Evolutionary conservation across 2,888 invertebrate species (phyloP).

Genomic region (Ferrisia virgata): DNA sequence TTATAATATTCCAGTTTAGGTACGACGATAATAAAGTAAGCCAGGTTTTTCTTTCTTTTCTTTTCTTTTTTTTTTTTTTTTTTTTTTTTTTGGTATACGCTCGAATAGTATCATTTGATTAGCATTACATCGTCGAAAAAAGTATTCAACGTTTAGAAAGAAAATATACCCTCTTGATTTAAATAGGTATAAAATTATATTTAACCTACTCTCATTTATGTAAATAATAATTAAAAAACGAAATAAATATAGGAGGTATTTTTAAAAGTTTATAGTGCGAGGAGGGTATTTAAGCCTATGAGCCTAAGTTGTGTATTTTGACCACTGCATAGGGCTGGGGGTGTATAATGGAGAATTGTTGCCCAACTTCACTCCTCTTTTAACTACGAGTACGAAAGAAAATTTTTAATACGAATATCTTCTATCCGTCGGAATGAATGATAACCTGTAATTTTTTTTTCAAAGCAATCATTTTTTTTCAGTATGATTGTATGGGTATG

Average conservation of each 20-base stretch:
- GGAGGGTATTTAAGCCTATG: no score
- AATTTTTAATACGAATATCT: background rate
- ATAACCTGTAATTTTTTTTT: conserved; percentile 26
- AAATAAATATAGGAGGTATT: no score
- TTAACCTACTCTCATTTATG: no score
- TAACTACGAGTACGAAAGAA: background rate
- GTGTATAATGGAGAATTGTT: no score
- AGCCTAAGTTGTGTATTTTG: no score
- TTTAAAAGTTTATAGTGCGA: background rate
- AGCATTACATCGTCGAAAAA: background rate
- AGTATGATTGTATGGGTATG: no score
- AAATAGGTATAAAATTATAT: background rate
- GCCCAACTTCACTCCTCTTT: no score
- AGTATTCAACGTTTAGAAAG: background rate
- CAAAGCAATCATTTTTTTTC: conserved; percentile 13
- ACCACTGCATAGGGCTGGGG: no score
- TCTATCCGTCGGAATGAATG: background rate
- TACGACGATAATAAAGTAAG: background rate
- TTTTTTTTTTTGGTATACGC: background rate
- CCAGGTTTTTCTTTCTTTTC: no score
- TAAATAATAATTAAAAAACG: no score
- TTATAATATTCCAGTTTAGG: background rate
- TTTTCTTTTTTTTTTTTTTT: background rate
- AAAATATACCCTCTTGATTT: background rate
- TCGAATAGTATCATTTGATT: background rate